Conservation (phyloP, 1,140 invertebrate species). For the Acromyrmex echinatior region DNA sequence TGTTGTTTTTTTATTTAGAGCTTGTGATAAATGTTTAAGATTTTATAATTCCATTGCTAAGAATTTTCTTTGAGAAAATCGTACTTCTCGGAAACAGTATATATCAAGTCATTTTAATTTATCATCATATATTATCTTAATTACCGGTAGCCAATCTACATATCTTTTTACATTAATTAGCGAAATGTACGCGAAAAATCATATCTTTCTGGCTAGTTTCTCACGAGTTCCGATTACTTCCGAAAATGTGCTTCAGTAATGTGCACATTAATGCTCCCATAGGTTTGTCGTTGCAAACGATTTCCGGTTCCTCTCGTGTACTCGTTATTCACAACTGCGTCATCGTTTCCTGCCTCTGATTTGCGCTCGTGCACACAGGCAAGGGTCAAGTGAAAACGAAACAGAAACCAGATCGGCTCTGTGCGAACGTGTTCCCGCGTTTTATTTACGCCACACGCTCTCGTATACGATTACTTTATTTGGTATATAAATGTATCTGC, state of each 20-base stretch:
- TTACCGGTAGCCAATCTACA: background rate
- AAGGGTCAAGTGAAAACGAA: slow-evolving; percentile 39
- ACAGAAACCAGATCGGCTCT: slow-evolving; percentile 34
- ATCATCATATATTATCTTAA: slow-evolving; percentile 7
- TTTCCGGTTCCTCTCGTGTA: slow-evolving; percentile 53
- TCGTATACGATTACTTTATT: slow-evolving; percentile 33
- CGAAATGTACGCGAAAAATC: background rate
- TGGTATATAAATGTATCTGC: background rate
- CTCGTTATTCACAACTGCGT: slow-evolving; percentile 70
- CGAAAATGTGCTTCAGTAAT: background rate
- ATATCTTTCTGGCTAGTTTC: background rate
- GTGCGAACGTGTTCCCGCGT: slow-evolving; percentile 24
- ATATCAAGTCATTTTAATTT: background rate
- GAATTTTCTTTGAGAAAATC: background rate
- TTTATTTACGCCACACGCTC: slow-evolving; percentile 1
- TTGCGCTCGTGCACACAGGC: background rate
- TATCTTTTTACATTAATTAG: background rate
- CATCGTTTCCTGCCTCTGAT: slow-evolving; percentile 78
- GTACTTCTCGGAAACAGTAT: background rate
- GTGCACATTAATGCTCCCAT: background rate
- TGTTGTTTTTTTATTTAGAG: background rate
- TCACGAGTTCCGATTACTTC: slow-evolving; percentile 22
- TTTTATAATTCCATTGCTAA: background rate
- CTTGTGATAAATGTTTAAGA: background rate
- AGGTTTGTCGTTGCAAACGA: slow-evolving; percentile 36